These are phyloP conservation scores for Heliconius nattereri DNA, from an alignment of 1,140 invertebrate genomes.

Conservation along the genomic window DNA sequence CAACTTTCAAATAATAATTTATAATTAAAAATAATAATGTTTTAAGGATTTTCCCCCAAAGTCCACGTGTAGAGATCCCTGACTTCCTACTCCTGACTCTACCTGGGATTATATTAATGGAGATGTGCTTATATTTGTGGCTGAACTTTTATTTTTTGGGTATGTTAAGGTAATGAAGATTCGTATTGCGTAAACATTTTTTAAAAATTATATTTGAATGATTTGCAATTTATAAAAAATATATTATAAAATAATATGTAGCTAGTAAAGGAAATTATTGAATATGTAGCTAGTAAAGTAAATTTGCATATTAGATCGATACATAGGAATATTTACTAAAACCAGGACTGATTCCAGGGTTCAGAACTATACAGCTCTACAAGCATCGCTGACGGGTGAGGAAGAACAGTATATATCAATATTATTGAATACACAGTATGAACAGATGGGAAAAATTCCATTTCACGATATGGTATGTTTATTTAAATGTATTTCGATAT, in stretches of 20 bases:
- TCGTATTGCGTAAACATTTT: no score
- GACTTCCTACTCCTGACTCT: slow-evolving; percentile 80
- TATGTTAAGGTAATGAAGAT: slow-evolving; percentile 61
- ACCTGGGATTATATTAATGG: slow-evolving; percentile 81
- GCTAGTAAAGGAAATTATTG: no score
- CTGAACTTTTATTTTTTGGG: slow-evolving; percentile 82
- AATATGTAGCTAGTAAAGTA: no score
- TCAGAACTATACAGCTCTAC: slow-evolving; percentile 52
- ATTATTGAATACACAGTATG: slow-evolving; percentile 78
- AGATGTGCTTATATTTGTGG: slow-evolving; percentile 82
- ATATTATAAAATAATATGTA: no score
- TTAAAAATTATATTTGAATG: no score
- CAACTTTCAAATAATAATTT: no score
- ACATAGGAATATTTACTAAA: no score
- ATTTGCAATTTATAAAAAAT: no score
- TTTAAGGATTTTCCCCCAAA: slow-evolving; percentile 51
- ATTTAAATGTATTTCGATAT: neutral
- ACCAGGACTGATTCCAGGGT: slow-evolving; percentile 30
- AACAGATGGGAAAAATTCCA: slow-evolving; percentile 78
- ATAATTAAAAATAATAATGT: neutral
- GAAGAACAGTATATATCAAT: slow-evolving; percentile 65
- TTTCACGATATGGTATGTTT: slow-evolving; percentile 50
- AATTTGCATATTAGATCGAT: no score
- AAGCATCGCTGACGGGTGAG: slow-evolving; percentile 60
- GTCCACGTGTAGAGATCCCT: slow-evolving; percentile 73